Percentiles rank a stretch among this genome's conserved stretches.
These are phyloP conservation scores for Trachelus iudaicus DNA, from an alignment of 2,888 invertebrate species.

Conservation along the genomic window DNA sequence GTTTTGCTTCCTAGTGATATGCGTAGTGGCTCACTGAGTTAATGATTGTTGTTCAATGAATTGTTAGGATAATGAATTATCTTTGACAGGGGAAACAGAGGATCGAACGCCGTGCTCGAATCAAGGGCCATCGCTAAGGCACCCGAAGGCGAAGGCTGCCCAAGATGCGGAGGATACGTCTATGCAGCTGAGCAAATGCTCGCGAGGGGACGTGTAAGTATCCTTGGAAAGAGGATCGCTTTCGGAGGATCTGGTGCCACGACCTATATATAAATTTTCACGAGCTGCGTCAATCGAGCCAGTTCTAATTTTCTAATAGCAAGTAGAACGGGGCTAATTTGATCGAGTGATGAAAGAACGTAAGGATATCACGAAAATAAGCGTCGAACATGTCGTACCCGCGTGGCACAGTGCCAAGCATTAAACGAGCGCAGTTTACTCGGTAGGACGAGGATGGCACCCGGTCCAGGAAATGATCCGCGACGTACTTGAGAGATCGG, in stretches of 20 bases:
- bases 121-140: constrained; percentile 82
- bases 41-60: neutral
- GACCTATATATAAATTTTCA: neutral
- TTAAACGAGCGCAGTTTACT: neutral
- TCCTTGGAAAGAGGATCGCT: neutral
- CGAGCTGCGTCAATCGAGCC: neutral
- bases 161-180: constrained; percentile 88
- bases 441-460: neutral
- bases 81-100: constrained; percentile 51
- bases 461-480: neutral
- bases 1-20: neutral
- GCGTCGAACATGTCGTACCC: neutral
- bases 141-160: constrained; percentile 87
- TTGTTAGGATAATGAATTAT: constrained; percentile 9
- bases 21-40: neutral
- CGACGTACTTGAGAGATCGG: neutral
- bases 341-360: neutral
- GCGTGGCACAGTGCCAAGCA: neutral
- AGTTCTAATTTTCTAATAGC: neutral
- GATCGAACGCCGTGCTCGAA: constrained; percentile 72
- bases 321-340: neutral
- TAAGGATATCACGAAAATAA: neutral
- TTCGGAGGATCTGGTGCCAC: neutral
- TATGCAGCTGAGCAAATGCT: constrained; percentile 94
- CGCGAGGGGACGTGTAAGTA: constrained; percentile 87